Conservation (phyloP, 1,140 invertebrate species). For the Pogonomyrmex barbatus region DNA sequence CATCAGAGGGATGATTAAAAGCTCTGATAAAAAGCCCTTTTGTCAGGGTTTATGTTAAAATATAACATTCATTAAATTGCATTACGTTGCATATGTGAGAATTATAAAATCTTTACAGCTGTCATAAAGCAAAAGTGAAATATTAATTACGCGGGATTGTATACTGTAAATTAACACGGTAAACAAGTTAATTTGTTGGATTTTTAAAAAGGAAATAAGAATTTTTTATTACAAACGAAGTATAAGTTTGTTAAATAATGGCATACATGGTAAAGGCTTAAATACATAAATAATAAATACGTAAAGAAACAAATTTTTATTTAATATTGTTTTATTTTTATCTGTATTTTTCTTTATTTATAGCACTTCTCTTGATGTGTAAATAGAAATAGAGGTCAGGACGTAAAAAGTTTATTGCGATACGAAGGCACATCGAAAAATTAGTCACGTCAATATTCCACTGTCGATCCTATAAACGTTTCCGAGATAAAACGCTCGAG, state of each 20-base stretch:
- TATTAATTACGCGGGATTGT: slow-evolving; percentile 35
- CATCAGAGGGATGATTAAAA: slow-evolving; percentile 18
- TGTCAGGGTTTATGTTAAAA: not conserved
- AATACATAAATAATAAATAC: too few relatives aligned
- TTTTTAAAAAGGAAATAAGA: slow-evolving; percentile 27
- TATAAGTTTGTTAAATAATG: not conserved
- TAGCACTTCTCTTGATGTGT: not conserved
- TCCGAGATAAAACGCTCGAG: slow-evolving; percentile 32
- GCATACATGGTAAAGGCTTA: not conserved
- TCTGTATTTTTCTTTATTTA: not conserved
- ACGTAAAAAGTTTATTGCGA: slow-evolving; percentile 34
- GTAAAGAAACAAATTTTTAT: not conserved
- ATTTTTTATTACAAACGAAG: not conserved
- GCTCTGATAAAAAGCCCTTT: not conserved
- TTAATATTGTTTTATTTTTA: not conserved
- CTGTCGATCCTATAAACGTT: slow-evolving; percentile 33
- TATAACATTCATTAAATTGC: slow-evolving; percentile 8
- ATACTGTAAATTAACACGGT: not conserved
- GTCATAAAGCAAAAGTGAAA: slow-evolving; percentile 2
- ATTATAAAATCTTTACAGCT: slow-evolving; percentile 12
- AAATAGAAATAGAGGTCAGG: not conserved
- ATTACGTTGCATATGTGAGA: not conserved
- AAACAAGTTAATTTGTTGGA: slow-evolving; percentile 6
- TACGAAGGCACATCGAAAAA: slow-evolving; percentile 26
- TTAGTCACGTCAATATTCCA: slow-evolving; percentile 39